Base-by-base conservation (phyloP, 1,140 invertebrate genomes). In the Drepana arcuata region DNA sequence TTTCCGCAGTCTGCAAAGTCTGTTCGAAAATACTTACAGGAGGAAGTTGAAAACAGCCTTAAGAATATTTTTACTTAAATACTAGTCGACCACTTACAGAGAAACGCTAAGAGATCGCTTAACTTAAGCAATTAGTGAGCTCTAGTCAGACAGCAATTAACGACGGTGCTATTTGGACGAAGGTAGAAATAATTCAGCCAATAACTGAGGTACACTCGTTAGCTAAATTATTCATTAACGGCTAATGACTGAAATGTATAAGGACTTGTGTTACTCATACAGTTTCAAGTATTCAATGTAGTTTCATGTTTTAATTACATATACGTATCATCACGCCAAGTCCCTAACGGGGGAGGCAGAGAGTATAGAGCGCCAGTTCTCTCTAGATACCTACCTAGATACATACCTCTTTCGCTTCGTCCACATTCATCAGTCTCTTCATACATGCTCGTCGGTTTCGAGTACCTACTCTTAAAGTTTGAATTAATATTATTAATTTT, bases 51-150 rank as follows among this genome's bases (percentile, higher is more conserved):
- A 67, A 70, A 77, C 71, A 60, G 52, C 62, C 59, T 73, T 57
- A 63, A 68, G 61, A 66, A 68, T n/a, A 61, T 67, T 74, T 79
- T 74, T 66, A 66, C 60, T 70, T 65, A 67, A 74, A 69, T 68
- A 67, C 64, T 68, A 75, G 54, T 70, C 65, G 54, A 62, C 66
- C 70, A 73, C 64, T 77, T 69, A 60, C 51, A 57, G 56, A 53
- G 40, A 61, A 55, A 62, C 59, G 68, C 64, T 52, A 70, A 61
- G 67, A 74, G 72, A 75, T 79, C 66, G 50, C 55, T 56, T 68
- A 79, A 77, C 70, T 79, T 79, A 77, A 79, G 74, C 74, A 79
- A 79, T 79, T 79, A 79, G 74, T 65, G 67, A 70, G 62, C 53
- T 66, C 65, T 50, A 75, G 66, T 65, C 69, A 69, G 72, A 79